These are phyloP conservation scores for Schizopygopsis malacanthus DNA, from an alignment of 2,797 vertebrate species.

Conservation along the genomic window DNA sequence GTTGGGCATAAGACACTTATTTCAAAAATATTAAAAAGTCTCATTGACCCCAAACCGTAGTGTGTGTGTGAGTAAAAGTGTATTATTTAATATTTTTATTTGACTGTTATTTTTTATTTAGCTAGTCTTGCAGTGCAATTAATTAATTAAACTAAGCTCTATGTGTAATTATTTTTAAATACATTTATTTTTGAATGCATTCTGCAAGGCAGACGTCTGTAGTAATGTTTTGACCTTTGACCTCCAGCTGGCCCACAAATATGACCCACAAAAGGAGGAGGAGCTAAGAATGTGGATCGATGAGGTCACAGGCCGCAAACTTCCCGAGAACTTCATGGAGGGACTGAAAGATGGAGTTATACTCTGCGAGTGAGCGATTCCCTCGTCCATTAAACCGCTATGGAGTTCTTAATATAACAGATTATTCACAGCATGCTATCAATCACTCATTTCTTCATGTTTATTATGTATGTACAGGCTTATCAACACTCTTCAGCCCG, in stretches of 20 bases:
- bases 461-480: conserved; percentile 75
- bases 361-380: conserved; percentile 89
- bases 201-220: background rate
- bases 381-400: background rate
- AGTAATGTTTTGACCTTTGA: conserved; percentile 47
- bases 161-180: too few relatives aligned
- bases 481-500: conserved; percentile 91
- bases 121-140: background rate
- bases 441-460: background rate
- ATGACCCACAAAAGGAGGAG: conserved; percentile 87
- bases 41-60: background rate
- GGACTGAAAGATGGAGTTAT: conserved; percentile 90
- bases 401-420: background rate
- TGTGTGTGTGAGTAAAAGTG: background rate
- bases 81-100: background rate
- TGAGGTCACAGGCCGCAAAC: conserved; percentile 82
- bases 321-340: conserved; percentile 91
- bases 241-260: conserved; percentile 90
- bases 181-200: too few relatives aligned
- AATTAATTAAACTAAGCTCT: background rate
- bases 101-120: background rate
- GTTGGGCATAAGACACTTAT: background rate
- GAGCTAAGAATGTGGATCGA: conserved; percentile 90
- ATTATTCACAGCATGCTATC: background rate
- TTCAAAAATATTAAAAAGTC: background rate